A percentile compares a stretch with the other conserved stretches of the same genome.
Conservation (phyloP, 1,140 invertebrate species). For the Ephestia elutella region DNA sequence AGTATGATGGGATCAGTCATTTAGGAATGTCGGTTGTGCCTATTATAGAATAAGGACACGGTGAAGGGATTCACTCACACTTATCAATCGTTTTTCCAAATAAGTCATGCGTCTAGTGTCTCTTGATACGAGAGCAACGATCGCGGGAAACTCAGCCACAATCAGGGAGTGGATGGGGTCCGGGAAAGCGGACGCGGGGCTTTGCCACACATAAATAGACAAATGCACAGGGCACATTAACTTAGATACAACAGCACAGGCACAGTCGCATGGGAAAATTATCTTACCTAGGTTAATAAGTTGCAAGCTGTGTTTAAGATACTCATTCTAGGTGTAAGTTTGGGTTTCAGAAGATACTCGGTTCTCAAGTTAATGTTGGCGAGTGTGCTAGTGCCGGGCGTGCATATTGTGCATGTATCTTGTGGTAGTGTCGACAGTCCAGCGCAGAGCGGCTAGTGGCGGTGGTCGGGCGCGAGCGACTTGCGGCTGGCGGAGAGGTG, state of each 20-base stretch:
- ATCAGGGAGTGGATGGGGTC: background rate
- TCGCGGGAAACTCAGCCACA: background rate
- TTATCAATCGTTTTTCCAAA: background rate
- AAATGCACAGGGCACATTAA: background rate
- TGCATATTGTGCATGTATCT: background rate
- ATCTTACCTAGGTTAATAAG: background rate
- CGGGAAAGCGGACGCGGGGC: background rate
- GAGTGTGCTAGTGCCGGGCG: constrained; percentile 7
- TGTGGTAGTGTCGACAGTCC: background rate
- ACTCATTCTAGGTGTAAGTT: background rate
- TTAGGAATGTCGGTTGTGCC: background rate
- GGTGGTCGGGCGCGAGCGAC: constrained; percentile 72
- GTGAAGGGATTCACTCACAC: constrained; percentile 1
- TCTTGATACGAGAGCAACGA: background rate
- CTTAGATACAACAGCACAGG: no score
- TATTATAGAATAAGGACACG: background rate
- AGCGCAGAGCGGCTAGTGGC: constrained; percentile 40
- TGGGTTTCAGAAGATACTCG: background rate
- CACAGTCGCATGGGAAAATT: no score
- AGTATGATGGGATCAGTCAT: background rate
- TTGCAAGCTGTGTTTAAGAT: background rate
- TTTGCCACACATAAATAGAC: background rate
- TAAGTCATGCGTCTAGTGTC: background rate
- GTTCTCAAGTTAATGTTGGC: background rate
- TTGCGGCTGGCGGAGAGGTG: constrained; percentile 72